Base-by-base conservation (phyloP, 2,888 invertebrate genomes). In the Drosophila demipolita region DNA sequence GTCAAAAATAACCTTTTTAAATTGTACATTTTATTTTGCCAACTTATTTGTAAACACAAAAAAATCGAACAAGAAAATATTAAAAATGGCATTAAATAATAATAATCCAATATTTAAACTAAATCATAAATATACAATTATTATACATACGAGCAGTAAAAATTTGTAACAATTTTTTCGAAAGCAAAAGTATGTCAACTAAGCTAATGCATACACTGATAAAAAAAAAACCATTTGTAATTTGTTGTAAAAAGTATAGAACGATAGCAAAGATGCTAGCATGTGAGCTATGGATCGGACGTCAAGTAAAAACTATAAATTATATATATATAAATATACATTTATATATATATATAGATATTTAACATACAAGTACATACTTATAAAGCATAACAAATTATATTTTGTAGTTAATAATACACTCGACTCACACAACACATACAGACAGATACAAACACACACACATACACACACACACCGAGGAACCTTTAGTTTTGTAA, bases 221-320 rank as follows among this genome's bases (percentile, higher is more conserved):
- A 57, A 63, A 63, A 17, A 40, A 52, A 55, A 73, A 74, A 83
- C 32, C 73, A 89, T 85, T 90, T 89, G 87, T 88, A 90, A 90
- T 87, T 90, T 90, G 90, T 88, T 87, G 87, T 87, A 87, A 80
- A 87, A 87, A 89, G 73, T 26, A 72, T 64, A 66, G 71, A 54
- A 48, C 15, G 71, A 55, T 67, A 68, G 72, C 36, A 58, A 58
- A 29, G 12, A 63, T 45, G 32, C 23, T 60, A 66, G 60, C 42
- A 54, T 64, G 49, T 40, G 54, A 58, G 73, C 71, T 69, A 57
- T 58, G 53, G 66, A 64, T 64, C 69, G 54, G 64, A 69, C 66
- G 86, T 82, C 68, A 80, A 86, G 67, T 81, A 83, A 82, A 74
- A 69, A 66, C 78, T 80, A 87, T 89, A 78, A 87, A 75, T 72